Percentiles rank a stretch among this genome's conserved stretches.
phyloP scores from a whole-genome alignment of 1,140 invertebrate species.

The Oryctes rhinoceros region DNA sequence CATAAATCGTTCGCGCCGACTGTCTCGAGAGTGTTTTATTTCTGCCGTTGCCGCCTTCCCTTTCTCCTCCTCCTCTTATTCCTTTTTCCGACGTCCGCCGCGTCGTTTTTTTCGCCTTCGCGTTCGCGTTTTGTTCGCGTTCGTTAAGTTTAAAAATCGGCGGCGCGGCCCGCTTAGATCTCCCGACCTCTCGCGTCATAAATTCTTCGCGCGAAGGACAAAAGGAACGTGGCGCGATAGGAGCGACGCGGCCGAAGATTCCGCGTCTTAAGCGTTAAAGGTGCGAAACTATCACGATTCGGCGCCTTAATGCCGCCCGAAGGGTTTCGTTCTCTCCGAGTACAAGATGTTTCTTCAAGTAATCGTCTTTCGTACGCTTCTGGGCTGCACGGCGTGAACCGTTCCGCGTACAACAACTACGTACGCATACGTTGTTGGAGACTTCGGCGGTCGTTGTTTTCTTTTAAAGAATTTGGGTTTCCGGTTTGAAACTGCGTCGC shows the following conservation, averaged over 20 bases:
- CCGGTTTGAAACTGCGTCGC: too few relatives aligned
- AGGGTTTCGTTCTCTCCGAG: too few relatives aligned
- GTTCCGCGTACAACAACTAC: too few relatives aligned
- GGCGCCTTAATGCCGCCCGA: too few relatives aligned
- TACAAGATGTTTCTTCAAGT: too few relatives aligned
- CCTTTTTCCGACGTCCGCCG: neutral
- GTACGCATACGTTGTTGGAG: too few relatives aligned
- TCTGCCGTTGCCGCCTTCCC: neutral
- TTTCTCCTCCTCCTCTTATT: neutral
- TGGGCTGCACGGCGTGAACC: too few relatives aligned
- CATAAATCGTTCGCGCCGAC: conserved; percentile 22
- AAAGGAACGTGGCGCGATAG: neutral
- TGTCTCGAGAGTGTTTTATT: conserved; percentile 34
- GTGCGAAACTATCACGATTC: too few relatives aligned
- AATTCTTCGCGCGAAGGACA: conserved; percentile 4
- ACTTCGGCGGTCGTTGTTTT: too few relatives aligned
- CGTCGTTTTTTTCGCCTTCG: neutral
- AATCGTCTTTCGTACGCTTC: too few relatives aligned
- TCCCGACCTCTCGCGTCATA: conserved; percentile 19
- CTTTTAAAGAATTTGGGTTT: too few relatives aligned
- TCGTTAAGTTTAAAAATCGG: conserved; percentile 27
- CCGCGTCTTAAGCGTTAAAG: neutral
- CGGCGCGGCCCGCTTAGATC: neutral
- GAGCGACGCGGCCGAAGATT: neutral
- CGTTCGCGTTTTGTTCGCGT: neutral